Conservation (phyloP, 1,140 invertebrate species). For the Chymomyza costata region DNA sequence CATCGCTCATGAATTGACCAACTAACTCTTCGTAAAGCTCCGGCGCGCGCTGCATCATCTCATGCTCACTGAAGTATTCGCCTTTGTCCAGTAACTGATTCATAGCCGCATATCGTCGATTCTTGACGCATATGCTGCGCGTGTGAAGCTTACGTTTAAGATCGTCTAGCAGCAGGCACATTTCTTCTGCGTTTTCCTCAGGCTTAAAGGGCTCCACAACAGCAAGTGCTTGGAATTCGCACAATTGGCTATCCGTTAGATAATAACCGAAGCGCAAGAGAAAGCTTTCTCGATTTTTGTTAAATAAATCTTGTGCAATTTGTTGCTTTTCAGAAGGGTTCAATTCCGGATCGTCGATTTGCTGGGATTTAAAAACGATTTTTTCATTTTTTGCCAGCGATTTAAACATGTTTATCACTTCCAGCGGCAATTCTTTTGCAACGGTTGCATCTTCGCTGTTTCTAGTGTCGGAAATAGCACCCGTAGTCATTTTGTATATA, state of each 20-base stretch:
- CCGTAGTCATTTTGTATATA: conserved; percentile 46
- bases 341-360: conserved; percentile 85
- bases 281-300: conserved; percentile 82
- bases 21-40: conserved; percentile 91
- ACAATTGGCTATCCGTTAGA: conserved; percentile 81
- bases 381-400: conserved; percentile 61
- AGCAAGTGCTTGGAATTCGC: conserved; percentile 79
- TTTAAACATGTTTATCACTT: conserved; percentile 54
- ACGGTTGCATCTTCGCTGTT: neutral
- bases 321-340: conserved; percentile 81
- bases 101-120: conserved; percentile 89
- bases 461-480: conserved; percentile 5
- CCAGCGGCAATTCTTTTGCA: conserved; percentile 3
- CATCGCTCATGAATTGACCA: conserved; percentile 87
- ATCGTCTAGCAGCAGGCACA: conserved; percentile 79
- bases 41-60: conserved; percentile 95
- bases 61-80: conserved; percentile 90
- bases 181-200: conserved; percentile 77
- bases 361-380: conserved; percentile 85
- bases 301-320: conserved; percentile 82
- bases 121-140: conserved; percentile 81
- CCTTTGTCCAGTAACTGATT: conserved; percentile 84
- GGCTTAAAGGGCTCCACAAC: conserved; percentile 21
- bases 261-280: conserved; percentile 85
- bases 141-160: conserved; percentile 78